Conservation (phyloP, 2,888 invertebrate genomes). For the Protodeltote pygarga region DNA sequence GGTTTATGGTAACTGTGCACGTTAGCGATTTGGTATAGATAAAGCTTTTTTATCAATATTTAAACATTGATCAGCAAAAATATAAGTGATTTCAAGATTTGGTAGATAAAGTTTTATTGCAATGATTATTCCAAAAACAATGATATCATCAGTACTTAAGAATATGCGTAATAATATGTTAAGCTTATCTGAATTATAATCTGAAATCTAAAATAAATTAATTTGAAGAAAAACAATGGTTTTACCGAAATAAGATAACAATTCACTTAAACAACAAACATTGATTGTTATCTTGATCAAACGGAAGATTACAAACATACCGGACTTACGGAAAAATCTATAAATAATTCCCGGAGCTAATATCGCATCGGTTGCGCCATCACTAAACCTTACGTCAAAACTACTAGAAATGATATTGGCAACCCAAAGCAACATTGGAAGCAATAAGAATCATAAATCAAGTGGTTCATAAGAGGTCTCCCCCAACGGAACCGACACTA, state of each 20-base stretch:
- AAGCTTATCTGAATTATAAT: too few relatives aligned
- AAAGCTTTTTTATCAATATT: background rate
- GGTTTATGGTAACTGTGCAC: conserved; percentile 28
- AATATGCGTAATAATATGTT: too few relatives aligned
- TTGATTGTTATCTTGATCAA: conserved; percentile 9
- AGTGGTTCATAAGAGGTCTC: conserved; percentile 68
- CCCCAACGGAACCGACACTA: conserved; percentile 70
- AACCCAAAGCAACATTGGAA: conserved; percentile 59
- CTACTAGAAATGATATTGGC: conserved; percentile 64
- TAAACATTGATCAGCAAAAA: too few relatives aligned
- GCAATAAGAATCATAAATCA: conserved; percentile 72
- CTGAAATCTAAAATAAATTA: background rate
- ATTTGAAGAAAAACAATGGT: background rate
- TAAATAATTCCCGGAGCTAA: conserved; percentile 65
- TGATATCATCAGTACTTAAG: too few relatives aligned
- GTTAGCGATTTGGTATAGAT: conserved; percentile 19
- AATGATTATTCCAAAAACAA: too few relatives aligned
- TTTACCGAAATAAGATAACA: conserved; percentile 1
- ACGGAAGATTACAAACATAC: conserved; percentile 46
- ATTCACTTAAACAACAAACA: conserved; percentile 16
- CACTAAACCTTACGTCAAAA: conserved; percentile 66
- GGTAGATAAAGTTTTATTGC: too few relatives aligned
- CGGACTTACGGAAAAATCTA: conserved; percentile 45
- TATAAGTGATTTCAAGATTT: too few relatives aligned
- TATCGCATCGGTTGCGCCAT: conserved; percentile 62